These are phyloP conservation scores for Trichosurus vulpecula DNA, from an alignment of 2,797 vertebrate species.

Conservation along the genomic window DNA sequence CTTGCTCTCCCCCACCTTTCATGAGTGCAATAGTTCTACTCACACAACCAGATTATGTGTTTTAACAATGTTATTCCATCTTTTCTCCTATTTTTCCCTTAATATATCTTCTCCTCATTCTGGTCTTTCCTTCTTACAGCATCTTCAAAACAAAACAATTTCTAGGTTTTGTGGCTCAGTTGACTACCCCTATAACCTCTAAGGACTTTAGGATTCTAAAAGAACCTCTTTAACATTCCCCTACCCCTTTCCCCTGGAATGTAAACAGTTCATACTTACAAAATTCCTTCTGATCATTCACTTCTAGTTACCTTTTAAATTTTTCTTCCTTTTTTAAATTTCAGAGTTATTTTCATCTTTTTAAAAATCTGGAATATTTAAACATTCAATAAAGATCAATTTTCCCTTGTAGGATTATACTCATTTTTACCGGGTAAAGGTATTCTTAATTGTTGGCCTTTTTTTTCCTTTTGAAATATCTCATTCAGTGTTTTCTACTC, in stretches of 20 bases:
- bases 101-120: neutral
- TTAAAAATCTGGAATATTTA: neutral
- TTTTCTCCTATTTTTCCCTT: neutral
- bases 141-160: neutral
- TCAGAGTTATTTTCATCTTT: neutral
- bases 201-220: neutral
- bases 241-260: neutral
- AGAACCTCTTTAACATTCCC: neutral
- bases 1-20: neutral
- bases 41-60: neutral
- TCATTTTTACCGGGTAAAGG: neutral
- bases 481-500: neutral
- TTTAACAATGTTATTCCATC: neutral
- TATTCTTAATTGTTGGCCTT: neutral
- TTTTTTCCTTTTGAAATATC: neutral
- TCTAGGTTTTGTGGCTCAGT: neutral
- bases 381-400: neutral
- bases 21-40: neutral
- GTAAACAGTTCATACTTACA: neutral
- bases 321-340: neutral
- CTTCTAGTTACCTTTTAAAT: neutral
- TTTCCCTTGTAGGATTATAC: neutral
- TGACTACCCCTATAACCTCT: neutral
- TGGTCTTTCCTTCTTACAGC: neutral
- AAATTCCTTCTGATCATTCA: neutral